Conservation (phyloP, 2,113 vertebrate species). For the Passerina amoena region DNA sequence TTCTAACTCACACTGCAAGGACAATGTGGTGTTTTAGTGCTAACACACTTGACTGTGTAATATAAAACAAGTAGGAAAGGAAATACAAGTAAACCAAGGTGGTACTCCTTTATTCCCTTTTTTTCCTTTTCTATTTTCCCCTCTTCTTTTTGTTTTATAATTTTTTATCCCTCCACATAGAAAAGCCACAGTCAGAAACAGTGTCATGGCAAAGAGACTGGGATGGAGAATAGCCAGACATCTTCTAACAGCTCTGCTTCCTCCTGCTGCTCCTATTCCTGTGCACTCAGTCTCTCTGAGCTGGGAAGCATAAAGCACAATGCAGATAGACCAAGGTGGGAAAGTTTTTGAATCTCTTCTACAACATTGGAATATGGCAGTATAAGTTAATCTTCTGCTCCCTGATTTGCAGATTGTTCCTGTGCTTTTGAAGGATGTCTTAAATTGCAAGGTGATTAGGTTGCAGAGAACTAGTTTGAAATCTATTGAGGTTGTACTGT, state of each 20-base stretch:
- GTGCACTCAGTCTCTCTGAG: neutral
- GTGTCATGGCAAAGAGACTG: neutral
- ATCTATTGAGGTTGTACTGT: neutral
- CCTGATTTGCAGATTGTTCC: neutral
- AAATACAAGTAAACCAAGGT: neutral
- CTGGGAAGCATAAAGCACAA: neutral
- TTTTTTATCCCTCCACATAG: neutral
- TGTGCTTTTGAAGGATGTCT: neutral
- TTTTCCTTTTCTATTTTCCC: neutral
- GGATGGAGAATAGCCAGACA: neutral
- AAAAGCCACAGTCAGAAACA: neutral
- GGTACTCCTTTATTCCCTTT: neutral
- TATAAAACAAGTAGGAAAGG: conserved; percentile 43
- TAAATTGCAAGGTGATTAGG: neutral
- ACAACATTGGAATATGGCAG: neutral
- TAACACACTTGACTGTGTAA: conserved; percentile 38
- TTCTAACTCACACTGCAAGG: conserved; percentile 36
- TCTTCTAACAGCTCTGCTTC: neutral
- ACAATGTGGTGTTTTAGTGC: conserved; percentile 39
- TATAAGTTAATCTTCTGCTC: neutral
- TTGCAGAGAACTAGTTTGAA: neutral
- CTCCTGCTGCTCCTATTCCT: neutral
- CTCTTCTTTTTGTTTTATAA: neutral
- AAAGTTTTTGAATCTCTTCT: neutral
- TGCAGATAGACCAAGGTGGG: neutral